phyloP scores from a whole-genome alignment of 2,113 vertebrate species.

The Tachysurus fulvidraco region DNA sequence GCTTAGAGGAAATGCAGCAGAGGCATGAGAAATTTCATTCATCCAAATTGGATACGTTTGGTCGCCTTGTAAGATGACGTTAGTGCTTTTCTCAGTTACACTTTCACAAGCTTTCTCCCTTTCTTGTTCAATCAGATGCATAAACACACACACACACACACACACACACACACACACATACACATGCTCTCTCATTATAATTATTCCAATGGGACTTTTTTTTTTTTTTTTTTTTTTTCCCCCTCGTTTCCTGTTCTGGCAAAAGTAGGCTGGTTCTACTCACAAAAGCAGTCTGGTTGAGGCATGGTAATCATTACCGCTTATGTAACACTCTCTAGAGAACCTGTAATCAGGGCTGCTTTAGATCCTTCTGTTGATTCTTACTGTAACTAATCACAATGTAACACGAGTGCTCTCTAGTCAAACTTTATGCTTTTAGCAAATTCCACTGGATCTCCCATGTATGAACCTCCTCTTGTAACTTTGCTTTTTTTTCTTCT shows the following conservation, averaged over 20 bases:
- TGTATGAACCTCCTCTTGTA: no score
- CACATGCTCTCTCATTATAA: not conserved
- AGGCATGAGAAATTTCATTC: slow-evolving; percentile 22
- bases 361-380: not conserved
- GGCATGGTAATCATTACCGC: slow-evolving; percentile 22
- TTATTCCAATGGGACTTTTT: not conserved
- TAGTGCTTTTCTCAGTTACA: not conserved
- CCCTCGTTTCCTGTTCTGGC: slow-evolving; percentile 17
- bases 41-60: not conserved
- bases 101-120: not conserved
- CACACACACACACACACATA: slow-evolving; percentile 22
- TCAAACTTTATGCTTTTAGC: not conserved
- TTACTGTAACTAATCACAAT: not conserved
- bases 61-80: not conserved
- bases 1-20: slow-evolving; percentile 14
- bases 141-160: slow-evolving; percentile 24
- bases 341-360: not conserved
- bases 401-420: not conserved
- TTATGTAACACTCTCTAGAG: slow-evolving; percentile 28
- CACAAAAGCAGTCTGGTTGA: not conserved
- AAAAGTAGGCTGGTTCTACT: slow-evolving; percentile 4
- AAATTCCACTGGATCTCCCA: not conserved
- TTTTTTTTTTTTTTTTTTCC: no score
- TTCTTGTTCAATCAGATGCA: not conserved
- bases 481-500: not conserved